Base-by-base conservation (phyloP, 2,797 vertebrate species). In the Philypnodon macrostomus region DNA sequence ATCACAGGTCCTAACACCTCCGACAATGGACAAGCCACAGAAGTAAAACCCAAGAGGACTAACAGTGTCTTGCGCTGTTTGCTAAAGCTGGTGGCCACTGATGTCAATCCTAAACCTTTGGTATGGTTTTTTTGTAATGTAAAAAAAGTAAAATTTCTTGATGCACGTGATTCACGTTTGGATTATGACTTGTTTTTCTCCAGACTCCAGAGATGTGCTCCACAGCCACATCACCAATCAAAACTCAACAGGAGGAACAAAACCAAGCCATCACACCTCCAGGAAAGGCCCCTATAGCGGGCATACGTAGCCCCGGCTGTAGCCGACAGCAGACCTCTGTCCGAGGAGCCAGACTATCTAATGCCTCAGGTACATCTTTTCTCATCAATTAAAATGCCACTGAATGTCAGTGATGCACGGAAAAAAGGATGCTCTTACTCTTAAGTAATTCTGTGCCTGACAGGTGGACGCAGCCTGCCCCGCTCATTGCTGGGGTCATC, bases 101-200 rank as follows among this genome's bases (percentile, higher is more conserved):
- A 99, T 79, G 93, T 94, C 76, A 97, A 97, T 78, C 95, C 96
- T 47, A 96, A 95, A 86, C 91, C 92, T 52, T 88, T 97, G 88
- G 93, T 92, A 67, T n/a, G n/a, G n/a, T n/a, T n/a, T n/a, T n/a
- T n/a, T n/a, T n/a, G n/a, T n/a, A n/a, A n/a, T n/a, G n/a, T n/a
- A n/a, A n/a, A n/a, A n/a, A n/a, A n/a, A 7, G 75, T 6, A 46
- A 12, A 29, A 15, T 11, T 14, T 26, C 4, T 13, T 7, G 19
- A 8, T 2, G 17, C 21, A 23, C 21, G 9, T 11, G 27, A 8
- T 10, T 10, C 9, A 11, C 9, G 9, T 10, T 12, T 10, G 26
- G 26, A 27, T 8, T 23, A 7, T 39, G 12, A 4, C 21, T 7
- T 53, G 34, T 23, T 62, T 32, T 35, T 0, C 77, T 65, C 1